phyloP scores from a whole-genome alignment of 2,113 vertebrate genomes.

The Rhegmatorhina hoffmannsi region DNA sequence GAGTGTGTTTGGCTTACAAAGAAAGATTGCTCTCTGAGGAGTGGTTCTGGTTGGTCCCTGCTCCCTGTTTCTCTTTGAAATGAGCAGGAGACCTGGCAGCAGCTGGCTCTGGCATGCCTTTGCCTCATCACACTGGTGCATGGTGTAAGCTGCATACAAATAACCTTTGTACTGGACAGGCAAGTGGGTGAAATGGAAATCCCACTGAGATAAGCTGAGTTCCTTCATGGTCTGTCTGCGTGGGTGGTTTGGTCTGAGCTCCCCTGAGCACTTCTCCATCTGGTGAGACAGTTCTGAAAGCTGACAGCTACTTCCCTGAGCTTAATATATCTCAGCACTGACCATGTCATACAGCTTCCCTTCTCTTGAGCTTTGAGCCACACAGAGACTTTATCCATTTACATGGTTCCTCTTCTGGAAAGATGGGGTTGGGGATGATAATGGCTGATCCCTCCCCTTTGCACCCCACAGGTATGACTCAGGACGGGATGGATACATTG shows the following conservation, averaged over 20 bases:
- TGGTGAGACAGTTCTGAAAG: neutral
- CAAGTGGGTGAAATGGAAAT: neutral
- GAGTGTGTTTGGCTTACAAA: neutral
- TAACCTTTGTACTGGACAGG: neutral
- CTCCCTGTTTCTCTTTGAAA: neutral
- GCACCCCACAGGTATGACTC: conserved; percentile 71
- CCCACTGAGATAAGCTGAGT: neutral
- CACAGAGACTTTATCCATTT: neutral
- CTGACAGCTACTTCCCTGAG: neutral
- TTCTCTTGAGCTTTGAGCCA: neutral
- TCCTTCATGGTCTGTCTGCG: neutral
- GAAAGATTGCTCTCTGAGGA: neutral
- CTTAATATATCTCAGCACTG: conserved; percentile 17
- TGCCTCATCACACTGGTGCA: neutral
- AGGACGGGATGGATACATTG: conserved; percentile 75
- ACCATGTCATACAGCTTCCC: neutral
- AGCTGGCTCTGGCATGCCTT: neutral
- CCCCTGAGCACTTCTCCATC: neutral
- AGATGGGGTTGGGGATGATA: neutral
- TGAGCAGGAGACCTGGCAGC: neutral
- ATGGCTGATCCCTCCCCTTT: neutral
- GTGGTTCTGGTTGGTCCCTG: neutral
- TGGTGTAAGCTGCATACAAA: neutral
- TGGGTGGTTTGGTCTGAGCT: conserved; percentile 14
- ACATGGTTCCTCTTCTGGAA: neutral